Evolutionary conservation across 1,140 invertebrate genomes (phyloP), one percentile per base, ranked within the genome.

Genomic region (Rhynchophorus ferrugineus): DNA sequence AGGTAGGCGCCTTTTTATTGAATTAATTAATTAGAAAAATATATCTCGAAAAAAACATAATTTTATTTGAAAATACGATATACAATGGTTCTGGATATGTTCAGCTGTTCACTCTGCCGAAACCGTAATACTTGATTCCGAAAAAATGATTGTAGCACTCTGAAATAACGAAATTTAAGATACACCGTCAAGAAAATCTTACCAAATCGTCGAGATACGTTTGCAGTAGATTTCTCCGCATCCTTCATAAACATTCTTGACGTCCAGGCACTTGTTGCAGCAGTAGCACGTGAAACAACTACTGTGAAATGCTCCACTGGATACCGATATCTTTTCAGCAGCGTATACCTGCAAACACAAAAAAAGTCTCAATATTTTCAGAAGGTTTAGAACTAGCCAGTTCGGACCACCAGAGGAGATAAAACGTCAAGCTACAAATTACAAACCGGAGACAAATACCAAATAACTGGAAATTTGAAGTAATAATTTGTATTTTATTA

Each of bases 231-330:
- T 75, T 57, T 75, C 72, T 8, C 72, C 72, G 33, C 69, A 70
- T 38, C 71, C 70, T 44, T 75, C 74, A 42, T 72, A 72, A 41
- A 74, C 70, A 13, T 69, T 74, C 44, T 71, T 61, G 3, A 73
- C 62, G 46, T 74, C 72, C 38, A 76, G 56, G 1, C 70, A 71
- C 59, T 75, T 75, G 41, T 72, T 68, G 49, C 73, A 76, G 59
- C 73, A 76, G 54, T 68, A 71, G 49, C 73, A 76, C 35, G 71
- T 74, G 65, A 75, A 76, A 61, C 73, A 76, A 56, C 69, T 72
- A 22, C 63, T 72, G 61, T 75, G 73, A 56, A 70, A 76, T 1
- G 69, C 67, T 11, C 69, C 71, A 21, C 67, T 68, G 16, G 71
- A 72, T 11, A 64, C 68, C n/a, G 66, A 63, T 8, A 67, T 54